Percentiles rank a stretch among this genome's conserved stretches.
These are phyloP conservation scores for Orchesella flavescens DNA, from an alignment of 2,888 invertebrate genomes.

Conservation along the genomic window DNA sequence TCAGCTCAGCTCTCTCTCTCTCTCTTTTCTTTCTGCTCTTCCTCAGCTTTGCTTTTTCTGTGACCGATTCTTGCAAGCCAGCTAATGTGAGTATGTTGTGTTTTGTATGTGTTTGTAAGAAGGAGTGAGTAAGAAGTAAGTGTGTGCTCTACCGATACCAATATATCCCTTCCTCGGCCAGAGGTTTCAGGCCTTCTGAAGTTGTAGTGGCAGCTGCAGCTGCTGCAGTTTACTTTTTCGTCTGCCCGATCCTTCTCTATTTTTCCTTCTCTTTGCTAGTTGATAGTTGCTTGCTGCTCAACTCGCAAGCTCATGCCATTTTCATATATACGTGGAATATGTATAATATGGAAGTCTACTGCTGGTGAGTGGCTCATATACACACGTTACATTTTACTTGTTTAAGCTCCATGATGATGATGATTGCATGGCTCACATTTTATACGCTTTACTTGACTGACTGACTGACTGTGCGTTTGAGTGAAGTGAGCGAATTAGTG, in stretches of 20 bases:
- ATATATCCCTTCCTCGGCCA: constrained; percentile 32
- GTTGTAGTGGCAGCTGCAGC: constrained; percentile 52
- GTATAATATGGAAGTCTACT: too few species aligned
- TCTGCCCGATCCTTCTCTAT: constrained; percentile 16
- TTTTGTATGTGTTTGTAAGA: constrained; percentile 5
- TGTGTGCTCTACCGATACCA: constrained; percentile 55
- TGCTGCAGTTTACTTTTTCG: constrained; percentile 47
- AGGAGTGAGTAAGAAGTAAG: neutral
- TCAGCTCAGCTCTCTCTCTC: constrained; percentile 44
- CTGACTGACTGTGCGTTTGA: constrained; percentile 15
- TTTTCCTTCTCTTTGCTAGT: neutral
- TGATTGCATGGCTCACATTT: constrained; percentile 30
- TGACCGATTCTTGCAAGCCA: constrained; percentile 26
- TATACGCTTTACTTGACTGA: constrained; percentile 34
- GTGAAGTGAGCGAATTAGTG: constrained; percentile 32
- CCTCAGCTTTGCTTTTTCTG: constrained; percentile 35
- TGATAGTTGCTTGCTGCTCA: neutral
- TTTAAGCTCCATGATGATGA: neutral
- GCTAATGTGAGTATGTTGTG: constrained; percentile 25
- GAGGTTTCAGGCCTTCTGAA: constrained; percentile 49
- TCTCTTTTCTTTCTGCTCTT: constrained; percentile 40
- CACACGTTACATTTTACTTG: neutral
- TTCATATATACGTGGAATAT: constrained; percentile 3
- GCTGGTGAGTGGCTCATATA: too few species aligned
- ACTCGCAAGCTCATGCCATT: constrained; percentile 1